Evolutionary conservation across 2,888 invertebrate genomes (phyloP), one percentile per base, ranked within the genome.

Genomic region (Phengaris arion): DNA sequence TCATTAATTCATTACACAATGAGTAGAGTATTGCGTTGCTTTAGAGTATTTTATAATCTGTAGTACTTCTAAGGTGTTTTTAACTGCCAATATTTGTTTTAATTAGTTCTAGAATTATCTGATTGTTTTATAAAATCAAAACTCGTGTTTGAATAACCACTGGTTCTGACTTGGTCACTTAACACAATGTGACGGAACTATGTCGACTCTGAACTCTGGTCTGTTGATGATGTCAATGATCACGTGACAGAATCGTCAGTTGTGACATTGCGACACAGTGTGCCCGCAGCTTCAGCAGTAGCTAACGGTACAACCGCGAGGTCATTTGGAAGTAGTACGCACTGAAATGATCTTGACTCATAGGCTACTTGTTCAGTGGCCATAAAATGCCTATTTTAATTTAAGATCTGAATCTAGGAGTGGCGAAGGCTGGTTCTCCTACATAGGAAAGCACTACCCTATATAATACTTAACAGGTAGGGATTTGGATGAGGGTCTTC

Each of bases 211-310:
- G 35, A 35, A 35, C 35, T 35, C 35, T 35, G 35, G 35, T 12
- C 6, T 64, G 35, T 12, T 64, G 10, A 59, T 59, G 64, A 35
- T 45, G 64, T 7, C 35, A 64, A 64, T 64, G 6, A 45, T 45
- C 13, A 45, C 13, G 64, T 64, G 7, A 64, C 64, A 12, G 6
- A 35, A 10, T 5, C 59, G 22, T 8, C 59, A 35, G 3, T 35
- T 35, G 35, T 35, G 35, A 35, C 35, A 64, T 35, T 64, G 10
- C 59, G 22, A 52, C 52, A 45, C 64, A 64, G 64, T 64, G 64
- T 64, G 35, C 35, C 35, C 64, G 64, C 64, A 64, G 45, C 64
- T 64, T 64, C 45, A 64, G 22, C 64, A 45, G 64, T 57, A 57
- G 57, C 15, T 64, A 64, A 64, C 64, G 64, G 64, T 64, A 64